Base-by-base conservation (phyloP, 1,140 invertebrate species). In the Ceratoteleas bidentatus region DNA sequence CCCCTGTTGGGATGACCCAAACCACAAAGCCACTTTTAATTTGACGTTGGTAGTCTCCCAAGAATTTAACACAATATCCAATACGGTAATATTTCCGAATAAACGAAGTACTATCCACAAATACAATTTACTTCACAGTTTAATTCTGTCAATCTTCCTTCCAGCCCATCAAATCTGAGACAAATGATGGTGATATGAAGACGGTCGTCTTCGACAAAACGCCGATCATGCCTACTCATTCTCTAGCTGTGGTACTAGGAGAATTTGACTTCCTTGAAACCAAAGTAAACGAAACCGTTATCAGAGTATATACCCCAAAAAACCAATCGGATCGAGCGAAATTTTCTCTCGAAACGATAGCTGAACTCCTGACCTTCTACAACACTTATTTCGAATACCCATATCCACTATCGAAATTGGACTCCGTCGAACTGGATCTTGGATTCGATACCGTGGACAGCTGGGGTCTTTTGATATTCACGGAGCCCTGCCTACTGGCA, bases 1-100 rank as follows among this genome's bases (percentile, higher is more conserved):
- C 86, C 97, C 97, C 0, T 98, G 97, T 90, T 99, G 97, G 97
- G 97, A 99, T 91, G 98, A 99, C 88, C 97, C 97, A 16, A 96
- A 97, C 16, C 93, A 97, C 7, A 99, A 99, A 90, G 96, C 97
- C 2, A 97, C 96, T 0, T 99, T 98, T 92, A 95, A 97, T 88
- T 95, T 99, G 36, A 95, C 95, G 0, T 89, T 99, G 0, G 92
- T 95, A 75, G 96, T 97, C 60, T 95, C 96, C 0, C 91, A 93
- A 76, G 93, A 95, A 81, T 92, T 94, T 70, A 95, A 96, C 4
- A 96, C 96, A 11, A 91, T 99, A 11, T 98, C 97, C 6, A 99
- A 15, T 49, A 62, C 16, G 47, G 47, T 49, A 49, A 62, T n/a
- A 36, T 58, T 43, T 43, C 4, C 1, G 24, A 24, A 24, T 24